These are phyloP conservation scores for Spialia ferax DNA, from an alignment of 2,888 invertebrate species.

Conservation along the genomic window DNA sequence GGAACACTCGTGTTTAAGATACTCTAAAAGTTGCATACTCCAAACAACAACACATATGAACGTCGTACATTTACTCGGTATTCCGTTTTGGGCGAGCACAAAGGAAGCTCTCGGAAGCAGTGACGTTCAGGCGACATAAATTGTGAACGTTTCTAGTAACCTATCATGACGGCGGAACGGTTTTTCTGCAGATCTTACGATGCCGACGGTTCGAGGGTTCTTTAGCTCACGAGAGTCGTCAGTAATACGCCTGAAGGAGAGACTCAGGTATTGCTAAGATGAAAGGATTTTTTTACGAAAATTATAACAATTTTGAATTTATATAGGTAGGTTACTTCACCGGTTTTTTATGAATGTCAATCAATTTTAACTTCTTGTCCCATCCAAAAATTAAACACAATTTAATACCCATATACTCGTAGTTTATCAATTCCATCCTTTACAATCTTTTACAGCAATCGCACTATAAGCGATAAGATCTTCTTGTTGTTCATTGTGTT, in stretches of 20 bases:
- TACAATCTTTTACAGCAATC: too few relatives aligned
- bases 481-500: too few relatives aligned
- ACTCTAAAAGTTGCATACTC: slow-evolving; percentile 41
- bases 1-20: slow-evolving; percentile 37
- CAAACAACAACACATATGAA: slow-evolving; percentile 41
- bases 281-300: too few relatives aligned
- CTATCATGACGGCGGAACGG: slow-evolving; percentile 39
- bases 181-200: slow-evolving; percentile 24
- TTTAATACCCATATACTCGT: too few relatives aligned
- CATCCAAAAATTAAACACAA: too few relatives aligned
- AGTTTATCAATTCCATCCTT: too few relatives aligned
- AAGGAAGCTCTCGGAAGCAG: slow-evolving; percentile 39
- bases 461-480: too few relatives aligned
- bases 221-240: not conserved
- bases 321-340: too few relatives aligned
- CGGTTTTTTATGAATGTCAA: too few relatives aligned
- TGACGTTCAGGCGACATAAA: slow-evolving; percentile 48
- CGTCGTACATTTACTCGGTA: slow-evolving; percentile 39
- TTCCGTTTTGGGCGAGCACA: slow-evolving; percentile 40
- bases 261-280: not conserved
- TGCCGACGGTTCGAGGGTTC: slow-evolving; percentile 6
- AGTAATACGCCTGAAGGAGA: not conserved
- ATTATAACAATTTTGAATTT: too few relatives aligned
- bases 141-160: slow-evolving; percentile 63
- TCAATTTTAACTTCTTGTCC: too few relatives aligned